These are phyloP conservation scores for Plebejus argus DNA, from an alignment of 2,888 invertebrate genomes.

Conservation along the genomic window DNA sequence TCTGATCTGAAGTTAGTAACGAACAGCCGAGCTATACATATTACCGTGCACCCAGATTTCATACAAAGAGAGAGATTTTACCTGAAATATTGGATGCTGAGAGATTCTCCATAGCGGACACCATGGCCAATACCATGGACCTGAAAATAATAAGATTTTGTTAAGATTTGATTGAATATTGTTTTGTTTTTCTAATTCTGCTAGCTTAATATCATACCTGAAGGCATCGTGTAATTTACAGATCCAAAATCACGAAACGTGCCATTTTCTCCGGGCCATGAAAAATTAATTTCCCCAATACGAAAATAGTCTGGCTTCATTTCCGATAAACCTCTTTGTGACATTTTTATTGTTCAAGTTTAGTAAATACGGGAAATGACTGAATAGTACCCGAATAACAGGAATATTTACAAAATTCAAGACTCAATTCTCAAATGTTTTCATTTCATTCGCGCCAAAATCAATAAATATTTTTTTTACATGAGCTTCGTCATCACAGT, in stretches of 20 bases:
- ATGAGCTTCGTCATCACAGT: not conserved
- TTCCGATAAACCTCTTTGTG: constrained; percentile 59
- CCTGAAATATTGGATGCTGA: constrained; percentile 84
- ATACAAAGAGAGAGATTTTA: constrained; percentile 41
- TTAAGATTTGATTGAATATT: constrained; percentile 31
- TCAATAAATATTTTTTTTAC: constrained; percentile 53
- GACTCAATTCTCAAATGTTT: constrained; percentile 20
- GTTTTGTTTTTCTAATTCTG: not conserved
- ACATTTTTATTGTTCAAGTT: constrained; percentile 47
- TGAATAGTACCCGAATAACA: not conserved
- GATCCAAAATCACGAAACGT: constrained; percentile 69
- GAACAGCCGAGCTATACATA: too few relatives aligned
- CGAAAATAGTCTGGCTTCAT: constrained; percentile 67
- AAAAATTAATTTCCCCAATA: constrained; percentile 71
- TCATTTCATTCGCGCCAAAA: constrained; percentile 57
- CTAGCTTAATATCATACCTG: constrained; percentile 54
- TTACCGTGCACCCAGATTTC: too few relatives aligned
- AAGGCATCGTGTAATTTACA: constrained; percentile 72
- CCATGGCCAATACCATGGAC: constrained; percentile 85
- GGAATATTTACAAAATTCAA: constrained; percentile 35
- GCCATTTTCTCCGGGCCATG: constrained; percentile 77
- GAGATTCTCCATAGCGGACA: constrained; percentile 87
- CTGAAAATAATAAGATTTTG: constrained; percentile 51
- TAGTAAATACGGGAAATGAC: not conserved
- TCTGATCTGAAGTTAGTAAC: too few relatives aligned